Evolutionary conservation across 1,140 invertebrate genomes (phyloP), one percentile per base, ranked within the genome.

Genomic region (Pogonomyrmex barbatus): DNA sequence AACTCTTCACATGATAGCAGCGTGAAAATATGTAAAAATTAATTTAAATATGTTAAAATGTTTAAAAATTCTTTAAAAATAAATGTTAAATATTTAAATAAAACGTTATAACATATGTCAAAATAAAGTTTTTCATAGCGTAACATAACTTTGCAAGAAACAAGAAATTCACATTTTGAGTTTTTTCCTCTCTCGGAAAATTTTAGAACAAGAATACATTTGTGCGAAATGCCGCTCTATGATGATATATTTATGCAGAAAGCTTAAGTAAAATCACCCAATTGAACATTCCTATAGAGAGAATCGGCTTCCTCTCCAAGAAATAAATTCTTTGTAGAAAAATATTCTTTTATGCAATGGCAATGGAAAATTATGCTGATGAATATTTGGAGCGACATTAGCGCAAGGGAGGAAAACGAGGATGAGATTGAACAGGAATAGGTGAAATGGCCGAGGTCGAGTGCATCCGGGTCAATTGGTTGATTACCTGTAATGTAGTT

Each of bases 401-500:
- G 88, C 75, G 76, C 85, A 88, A 68, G 71, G 58, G 45, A 68
- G 70, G 63, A 83, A 83, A 83, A 73, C 75, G 56, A 17, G 52
- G 58, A 42, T n/a, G 82, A 78, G 71, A 68, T 67, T 88, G 67
- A 30, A 30, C 56, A 56, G 54, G 42, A 50, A 39, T 83, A 76
- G 90, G 75, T 91, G 83, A 78, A 92, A 71, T 87, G 83, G 86
- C 84, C 83, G 91, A 88, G 92, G 90, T 88, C 84, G 89, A 89
- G 86, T 88, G 90, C 90, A 91, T 91, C 88, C 88, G 70, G 93
- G 90, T 92, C 93, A 93, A 91, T 91, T 87, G 89, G 89, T 91
- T 93, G 92, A 94, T 93, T 93, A 93, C 81, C 88, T 82, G 86
- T 92, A 93, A 93, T 90, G 92, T 85, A 92, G 88, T 91, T 92